A percentile compares a stretch with the other conserved stretches of the same genome.
These are phyloP conservation scores for Aix galericulata DNA, from an alignment of 2,113 vertebrate genomes.

Conservation along the genomic window DNA sequence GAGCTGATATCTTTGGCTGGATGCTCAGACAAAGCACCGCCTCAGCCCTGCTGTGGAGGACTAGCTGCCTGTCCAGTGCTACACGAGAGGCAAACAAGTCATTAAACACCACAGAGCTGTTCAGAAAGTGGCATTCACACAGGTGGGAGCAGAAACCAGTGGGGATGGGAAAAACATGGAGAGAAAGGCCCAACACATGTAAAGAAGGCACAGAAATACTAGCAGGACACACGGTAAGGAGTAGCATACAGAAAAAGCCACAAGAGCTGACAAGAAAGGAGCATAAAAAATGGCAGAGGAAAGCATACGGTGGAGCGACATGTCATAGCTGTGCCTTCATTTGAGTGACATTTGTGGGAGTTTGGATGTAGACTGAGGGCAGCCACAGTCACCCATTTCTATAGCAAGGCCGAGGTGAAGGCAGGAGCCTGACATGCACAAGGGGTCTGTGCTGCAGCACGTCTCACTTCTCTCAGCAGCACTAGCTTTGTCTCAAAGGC, in stretches of 20 bases:
- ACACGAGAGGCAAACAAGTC: not conserved
- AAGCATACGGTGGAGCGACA: not conserved
- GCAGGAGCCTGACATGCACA: not conserved
- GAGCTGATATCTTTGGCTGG: not conserved
- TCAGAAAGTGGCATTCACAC: not conserved
- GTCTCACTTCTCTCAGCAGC: not conserved
- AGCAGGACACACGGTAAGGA: not conserved
- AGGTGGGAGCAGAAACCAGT: not conserved
- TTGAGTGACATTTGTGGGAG: fast-evolving
- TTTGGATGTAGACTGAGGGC: not conserved
- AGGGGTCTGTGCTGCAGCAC: not conserved
- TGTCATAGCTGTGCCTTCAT: not conserved
- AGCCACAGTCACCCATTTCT: not conserved
- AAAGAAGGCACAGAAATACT: not conserved
- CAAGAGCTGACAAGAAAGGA: not conserved
- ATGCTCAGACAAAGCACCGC: not conserved
- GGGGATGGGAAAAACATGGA: not conserved
- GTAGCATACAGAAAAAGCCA: not conserved
- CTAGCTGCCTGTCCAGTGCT: not conserved
- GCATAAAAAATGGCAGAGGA: not conserved
- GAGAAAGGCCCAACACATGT: not conserved
- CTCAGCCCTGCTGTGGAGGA: not conserved
- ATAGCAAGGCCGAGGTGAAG: not conserved
- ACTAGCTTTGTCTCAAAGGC: not conserved
- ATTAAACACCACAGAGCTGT: not conserved